Evolutionary conservation across 2,113 vertebrate genomes (phyloP).

Genomic region (Mus musculus): GRCm39 chr1:181381001-181381500

Average conservation of each 20-base stretch:
- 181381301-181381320: not conserved
- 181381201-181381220: not conserved
- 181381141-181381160: not conserved
- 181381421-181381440: not conserved
- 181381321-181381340: not conserved
- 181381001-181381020: not conserved
- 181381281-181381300: not conserved
- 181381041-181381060: not conserved
- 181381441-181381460: not conserved
- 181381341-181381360: not conserved
- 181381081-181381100: not conserved
- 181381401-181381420: not conserved
- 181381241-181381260: not conserved
- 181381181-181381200: not conserved
- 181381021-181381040: not conserved
- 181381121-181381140: not conserved
- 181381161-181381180: not conserved
- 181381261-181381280: not conserved
- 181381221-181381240: conserved; percentile 1
- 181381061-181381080: not conserved
- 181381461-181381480: not conserved
- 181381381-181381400: not conserved
- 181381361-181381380: not conserved
- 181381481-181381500: not conserved
- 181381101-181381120: not conserved